phyloP scores from a whole-genome alignment of 2,113 vertebrate species.

The Sebastes fasciatus region DNA sequence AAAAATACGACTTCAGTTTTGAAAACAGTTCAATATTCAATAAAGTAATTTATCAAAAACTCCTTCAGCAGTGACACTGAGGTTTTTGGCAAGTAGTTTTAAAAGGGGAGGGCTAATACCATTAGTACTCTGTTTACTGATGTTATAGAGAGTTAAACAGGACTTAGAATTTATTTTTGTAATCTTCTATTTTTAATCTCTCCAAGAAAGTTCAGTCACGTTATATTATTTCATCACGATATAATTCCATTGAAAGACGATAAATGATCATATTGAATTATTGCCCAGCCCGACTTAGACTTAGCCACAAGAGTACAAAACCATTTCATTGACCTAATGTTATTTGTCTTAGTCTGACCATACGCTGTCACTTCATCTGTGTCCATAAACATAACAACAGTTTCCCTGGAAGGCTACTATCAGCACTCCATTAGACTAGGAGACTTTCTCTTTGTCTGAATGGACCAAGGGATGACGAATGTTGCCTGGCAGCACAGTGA shows the following conservation, averaged over 20 bases:
- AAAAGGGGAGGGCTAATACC: not conserved
- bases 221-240: too few species aligned
- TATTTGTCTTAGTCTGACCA: constrained; percentile 4
- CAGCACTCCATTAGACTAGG: constrained; percentile 52
- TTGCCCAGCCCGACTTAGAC: too few species aligned
- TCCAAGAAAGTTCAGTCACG: not conserved
- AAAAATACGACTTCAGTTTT: not conserved
- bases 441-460: constrained; percentile 31
- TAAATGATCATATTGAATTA: too few species aligned
- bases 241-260: too few species aligned
- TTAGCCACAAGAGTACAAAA: not conserved
- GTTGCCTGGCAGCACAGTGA: constrained; percentile 47
- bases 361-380: not conserved
- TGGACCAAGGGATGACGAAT: constrained; percentile 31
- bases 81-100: not conserved
- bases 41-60: not conserved
- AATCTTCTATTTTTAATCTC: not conserved
- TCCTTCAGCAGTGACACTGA: not conserved
- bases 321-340: not conserved
- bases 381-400: constrained; percentile 33
- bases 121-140: not conserved
- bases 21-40: not conserved
- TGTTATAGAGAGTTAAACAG: not conserved
- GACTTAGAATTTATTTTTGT: not conserved
- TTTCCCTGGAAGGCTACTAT: constrained; percentile 18